phyloP scores from a whole-genome alignment of 92 coral and sea anemone species.

The Isaurus tuberculatus region DNA sequence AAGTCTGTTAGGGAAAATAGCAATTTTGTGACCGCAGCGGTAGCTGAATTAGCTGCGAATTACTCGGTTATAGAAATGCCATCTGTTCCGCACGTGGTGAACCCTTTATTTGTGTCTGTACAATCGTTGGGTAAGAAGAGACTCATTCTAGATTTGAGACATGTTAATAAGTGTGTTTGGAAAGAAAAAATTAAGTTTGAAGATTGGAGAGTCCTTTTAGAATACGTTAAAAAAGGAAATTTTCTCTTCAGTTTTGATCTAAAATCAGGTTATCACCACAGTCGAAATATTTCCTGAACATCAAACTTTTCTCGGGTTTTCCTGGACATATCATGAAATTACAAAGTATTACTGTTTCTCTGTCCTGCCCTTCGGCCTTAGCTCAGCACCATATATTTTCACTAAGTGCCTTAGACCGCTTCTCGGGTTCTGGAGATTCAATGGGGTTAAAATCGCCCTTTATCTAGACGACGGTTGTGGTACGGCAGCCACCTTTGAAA shows the following conservation, averaged over 20 bases:
- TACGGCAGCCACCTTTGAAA: neutral
- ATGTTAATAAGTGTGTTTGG: conserved; percentile 49
- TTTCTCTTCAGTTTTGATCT: conserved; percentile 64
- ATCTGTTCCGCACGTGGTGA: too few species aligned
- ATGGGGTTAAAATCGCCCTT: conserved; percentile 42
- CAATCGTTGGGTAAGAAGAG: conserved; percentile 53
- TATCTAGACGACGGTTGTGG: conserved; percentile 66
- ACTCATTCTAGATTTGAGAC: conserved; percentile 50
- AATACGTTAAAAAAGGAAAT: neutral
- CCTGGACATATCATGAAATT: conserved; percentile 45
- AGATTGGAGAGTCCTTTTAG: conserved; percentile 48
- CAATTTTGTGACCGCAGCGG: too few species aligned
- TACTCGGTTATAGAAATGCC: too few species aligned
- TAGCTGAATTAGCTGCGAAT: too few species aligned
- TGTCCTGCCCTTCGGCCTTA: conserved; percentile 59
- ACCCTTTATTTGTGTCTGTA: conserved; percentile 36
- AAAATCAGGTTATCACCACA: conserved; percentile 62
- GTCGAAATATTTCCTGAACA: conserved; percentile 67
- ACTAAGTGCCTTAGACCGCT: conserved; percentile 68
- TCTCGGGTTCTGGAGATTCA: conserved; percentile 56
- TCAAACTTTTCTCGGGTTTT: conserved; percentile 61
- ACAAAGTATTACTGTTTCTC: conserved; percentile 56
- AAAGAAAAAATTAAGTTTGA: conserved; percentile 62
- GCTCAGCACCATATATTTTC: conserved; percentile 68
- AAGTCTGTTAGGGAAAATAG: too few species aligned